Evolutionary conservation across 2,797 vertebrate genomes (phyloP).

Genomic region (Leucoraja ocellata): DNA sequence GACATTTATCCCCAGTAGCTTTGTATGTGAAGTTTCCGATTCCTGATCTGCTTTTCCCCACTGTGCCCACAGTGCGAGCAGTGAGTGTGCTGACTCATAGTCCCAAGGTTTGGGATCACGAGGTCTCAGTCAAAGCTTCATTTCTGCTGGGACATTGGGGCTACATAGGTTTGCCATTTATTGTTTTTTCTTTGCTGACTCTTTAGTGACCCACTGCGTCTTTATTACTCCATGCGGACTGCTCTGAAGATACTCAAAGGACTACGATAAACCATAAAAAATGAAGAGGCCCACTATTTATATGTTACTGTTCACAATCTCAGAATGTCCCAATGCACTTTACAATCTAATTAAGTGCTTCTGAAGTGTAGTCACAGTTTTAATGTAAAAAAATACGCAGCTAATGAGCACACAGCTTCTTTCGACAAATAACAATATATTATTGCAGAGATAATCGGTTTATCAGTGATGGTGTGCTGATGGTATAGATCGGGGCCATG

Average conservation of each 20-base stretch:
- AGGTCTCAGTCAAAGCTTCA: neutral
- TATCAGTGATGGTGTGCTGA: neutral
- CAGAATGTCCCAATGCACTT: neutral
- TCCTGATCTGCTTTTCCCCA: neutral
- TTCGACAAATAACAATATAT: neutral
- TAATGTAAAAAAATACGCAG: neutral
- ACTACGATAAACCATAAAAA: neutral
- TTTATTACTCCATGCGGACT: neutral
- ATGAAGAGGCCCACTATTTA: neutral
- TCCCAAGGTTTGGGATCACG: neutral
- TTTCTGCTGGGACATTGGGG: neutral
- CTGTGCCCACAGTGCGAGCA: neutral
- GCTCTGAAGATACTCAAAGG: neutral
- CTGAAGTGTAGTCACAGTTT: neutral
- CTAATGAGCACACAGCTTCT: too few relatives aligned
- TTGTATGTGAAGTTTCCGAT: neutral
- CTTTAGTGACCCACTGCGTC: neutral
- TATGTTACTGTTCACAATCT: neutral
- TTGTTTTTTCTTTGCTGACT: neutral
- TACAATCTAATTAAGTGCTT: neutral
- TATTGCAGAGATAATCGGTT: neutral
- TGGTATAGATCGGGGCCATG: neutral
- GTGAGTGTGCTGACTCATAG: neutral
- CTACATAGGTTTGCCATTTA: neutral
- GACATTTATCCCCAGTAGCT: neutral